A percentile compares a stretch with the other conserved stretches of the same genome.
phyloP scores from a whole-genome alignment of 2,113 vertebrate species.

The Recurvirostra avosetta region DNA sequence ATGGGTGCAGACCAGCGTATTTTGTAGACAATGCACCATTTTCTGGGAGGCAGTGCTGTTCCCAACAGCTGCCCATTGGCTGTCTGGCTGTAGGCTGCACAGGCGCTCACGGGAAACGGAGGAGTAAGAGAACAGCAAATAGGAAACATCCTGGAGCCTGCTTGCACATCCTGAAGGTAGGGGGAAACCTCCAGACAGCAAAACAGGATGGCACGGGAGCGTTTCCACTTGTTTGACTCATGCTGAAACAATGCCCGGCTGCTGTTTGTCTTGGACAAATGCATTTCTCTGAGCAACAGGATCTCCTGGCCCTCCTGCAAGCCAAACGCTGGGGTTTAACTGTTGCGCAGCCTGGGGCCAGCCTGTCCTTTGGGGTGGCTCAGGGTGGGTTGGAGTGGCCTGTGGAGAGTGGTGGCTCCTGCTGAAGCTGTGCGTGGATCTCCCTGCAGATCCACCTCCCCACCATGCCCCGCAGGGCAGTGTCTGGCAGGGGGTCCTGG shows the following conservation, averaged over 20 bases:
- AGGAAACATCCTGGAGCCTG: conserved; percentile 16
- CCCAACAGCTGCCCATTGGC: neutral
- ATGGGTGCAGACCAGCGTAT: neutral
- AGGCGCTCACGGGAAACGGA: neutral
- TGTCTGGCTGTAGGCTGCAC: neutral
- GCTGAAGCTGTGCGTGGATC: neutral
- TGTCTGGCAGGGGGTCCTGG: neutral
- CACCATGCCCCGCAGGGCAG: fast-evolving
- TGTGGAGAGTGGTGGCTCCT: neutral
- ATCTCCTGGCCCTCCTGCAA: conserved; percentile 14
- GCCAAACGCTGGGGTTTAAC: neutral
- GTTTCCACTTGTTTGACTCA: conserved; percentile 50
- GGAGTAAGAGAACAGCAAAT: conserved; percentile 5
- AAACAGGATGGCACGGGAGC: conserved; percentile 65
- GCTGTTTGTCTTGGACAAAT: conserved; percentile 55
- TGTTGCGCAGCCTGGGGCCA: neutral
- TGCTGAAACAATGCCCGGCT: conserved; percentile 59
- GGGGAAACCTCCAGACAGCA: conserved; percentile 58
- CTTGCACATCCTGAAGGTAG: conserved; percentile 50
- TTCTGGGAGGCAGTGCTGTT: neutral
- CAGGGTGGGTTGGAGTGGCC: neutral
- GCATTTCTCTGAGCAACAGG: conserved; percentile 42
- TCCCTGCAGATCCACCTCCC: neutral
- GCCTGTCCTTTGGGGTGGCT: neutral
- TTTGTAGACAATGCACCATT: neutral